Conservation (phyloP, 2,797 vertebrate species). For the Scolopax bukidnonensis region DNA sequence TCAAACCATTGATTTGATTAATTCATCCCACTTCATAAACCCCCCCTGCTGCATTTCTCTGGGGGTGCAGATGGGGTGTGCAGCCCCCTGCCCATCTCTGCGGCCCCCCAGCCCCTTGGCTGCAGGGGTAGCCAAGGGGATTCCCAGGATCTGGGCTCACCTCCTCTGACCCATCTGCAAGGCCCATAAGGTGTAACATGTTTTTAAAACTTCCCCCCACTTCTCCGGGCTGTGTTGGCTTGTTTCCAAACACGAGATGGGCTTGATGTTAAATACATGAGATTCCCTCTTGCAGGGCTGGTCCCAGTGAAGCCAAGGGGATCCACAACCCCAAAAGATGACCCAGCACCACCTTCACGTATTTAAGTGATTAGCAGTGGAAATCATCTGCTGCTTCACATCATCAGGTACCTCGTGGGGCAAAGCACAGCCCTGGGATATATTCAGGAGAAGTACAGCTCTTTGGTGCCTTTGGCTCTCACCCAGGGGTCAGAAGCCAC, state of each 20-base stretch:
- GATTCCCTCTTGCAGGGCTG: neutral
- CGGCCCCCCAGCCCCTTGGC: neutral
- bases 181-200: rapidly evolving
- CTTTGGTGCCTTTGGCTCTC: neutral
- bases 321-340: neutral
- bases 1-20: constrained; percentile 15
- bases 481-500: rapidly evolving
- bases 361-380: neutral
- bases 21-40: neutral
- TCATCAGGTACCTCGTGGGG: neutral
- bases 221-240: neutral
- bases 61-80: neutral
- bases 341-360: neutral
- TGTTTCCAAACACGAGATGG: neutral
- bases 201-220: too few species aligned
- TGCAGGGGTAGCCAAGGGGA: rapidly evolving
- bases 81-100: neutral
- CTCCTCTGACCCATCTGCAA: neutral
- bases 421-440: neutral
- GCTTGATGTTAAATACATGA: rapidly evolving
- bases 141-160: neutral
- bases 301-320: rapidly evolving
- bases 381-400: neutral
- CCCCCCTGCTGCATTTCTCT: neutral
- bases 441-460: neutral